Evolutionary conservation across 2,888 invertebrate species (phyloP), one percentile per base, ranked within the genome.

Genomic region (Mesoligia furuncula): DNA sequence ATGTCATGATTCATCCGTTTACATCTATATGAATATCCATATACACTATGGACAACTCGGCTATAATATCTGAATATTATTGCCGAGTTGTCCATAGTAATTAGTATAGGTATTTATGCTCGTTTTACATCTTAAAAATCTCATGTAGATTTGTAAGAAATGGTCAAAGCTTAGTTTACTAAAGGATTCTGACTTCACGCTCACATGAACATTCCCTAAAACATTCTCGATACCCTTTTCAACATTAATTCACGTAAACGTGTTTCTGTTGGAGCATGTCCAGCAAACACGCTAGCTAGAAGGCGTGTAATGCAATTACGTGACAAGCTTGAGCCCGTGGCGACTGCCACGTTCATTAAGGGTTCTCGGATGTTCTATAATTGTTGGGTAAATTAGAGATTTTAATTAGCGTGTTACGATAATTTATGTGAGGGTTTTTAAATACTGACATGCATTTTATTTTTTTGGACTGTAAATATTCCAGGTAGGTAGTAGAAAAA

Each of bases 231-330:
- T 72, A 73, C 67, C 79, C 83, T 62, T 79, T 73, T 64, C 69
- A 82, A 77, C 83, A 74, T 78, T 76, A 75, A 77, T 81, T 73
- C 36, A 67, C 65, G 39, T 54, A 73, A 78, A 75, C 73, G 65
- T 77, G 71, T 73, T 77, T 75, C 57, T 48, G 45, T 71, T 15
- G 54, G 62, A 78, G 66, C 67, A 17, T 85, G 85, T 77, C 83
- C 84, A 57, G 65, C 31, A 80, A 81, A 81, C 79, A 85, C 75
- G 77, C 77, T 70, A 61, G 51, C 42, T 73, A 79, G 77, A 77
- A 54, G 65, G 64, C 66, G 62, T 69, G 68, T 85, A 88, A 86
- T 81, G 82, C 75, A 85, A 85, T 86, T 85, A 87, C 73, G 80
- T 84, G 81, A 78, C 81, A 80, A 80, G 78, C 74, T 85, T 65